phyloP scores from a whole-genome alignment of 2,797 vertebrate species.

The Lacerta agilis region DNA sequence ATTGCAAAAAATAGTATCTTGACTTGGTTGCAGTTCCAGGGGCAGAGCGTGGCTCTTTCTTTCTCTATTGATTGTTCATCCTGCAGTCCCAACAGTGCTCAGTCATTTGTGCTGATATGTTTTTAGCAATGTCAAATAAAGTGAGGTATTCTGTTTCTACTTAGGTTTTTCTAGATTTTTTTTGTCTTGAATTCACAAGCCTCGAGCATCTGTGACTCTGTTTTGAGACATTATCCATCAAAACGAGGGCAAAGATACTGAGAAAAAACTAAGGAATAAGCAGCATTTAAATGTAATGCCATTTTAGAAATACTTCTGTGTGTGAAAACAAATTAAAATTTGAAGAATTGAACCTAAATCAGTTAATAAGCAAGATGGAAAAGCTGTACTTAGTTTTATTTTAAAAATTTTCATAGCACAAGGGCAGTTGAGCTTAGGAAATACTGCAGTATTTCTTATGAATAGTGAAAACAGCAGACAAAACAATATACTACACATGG shows the following conservation, averaged over 20 bases:
- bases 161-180: slow-evolving; percentile 85
- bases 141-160: slow-evolving; percentile 88
- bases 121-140: slow-evolving; percentile 97
- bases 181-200: slow-evolving; percentile 82
- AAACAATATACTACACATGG: neutral
- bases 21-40: slow-evolving; percentile 87
- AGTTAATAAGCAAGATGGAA: neutral
- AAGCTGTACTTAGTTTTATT: neutral
- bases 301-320: neutral
- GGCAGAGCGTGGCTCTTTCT: slow-evolving; percentile 85
- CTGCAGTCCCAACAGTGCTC: slow-evolving; percentile 81
- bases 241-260: slow-evolving; percentile 53
- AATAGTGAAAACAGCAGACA: neutral
- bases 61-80: slow-evolving; percentile 91
- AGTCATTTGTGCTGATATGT: slow-evolving; percentile 89
- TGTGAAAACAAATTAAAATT: neutral
- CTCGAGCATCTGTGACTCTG: slow-evolving; percentile 83
- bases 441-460: neutral
- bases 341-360: neutral
- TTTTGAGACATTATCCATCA: slow-evolving; percentile 82
- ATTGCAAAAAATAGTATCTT: slow-evolving; percentile 97
- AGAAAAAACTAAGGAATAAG: slow-evolving; percentile 52
- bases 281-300: slow-evolving; percentile 60
- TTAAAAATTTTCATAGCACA: neutral
- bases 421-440: neutral